Base-by-base conservation (phyloP, 1,140 invertebrate species). In the Drosophila asahinai region DNA sequence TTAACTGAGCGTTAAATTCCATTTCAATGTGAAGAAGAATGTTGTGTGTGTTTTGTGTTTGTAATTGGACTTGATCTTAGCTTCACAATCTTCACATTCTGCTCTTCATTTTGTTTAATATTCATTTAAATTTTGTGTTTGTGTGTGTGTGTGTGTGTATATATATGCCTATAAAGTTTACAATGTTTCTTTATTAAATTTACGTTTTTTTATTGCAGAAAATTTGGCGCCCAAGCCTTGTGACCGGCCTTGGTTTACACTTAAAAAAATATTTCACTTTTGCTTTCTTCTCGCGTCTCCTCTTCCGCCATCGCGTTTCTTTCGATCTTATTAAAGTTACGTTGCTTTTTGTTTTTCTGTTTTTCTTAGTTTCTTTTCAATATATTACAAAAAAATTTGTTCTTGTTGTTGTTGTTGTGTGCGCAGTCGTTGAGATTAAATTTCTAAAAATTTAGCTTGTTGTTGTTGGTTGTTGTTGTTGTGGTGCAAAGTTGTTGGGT, bases 381-480 rank as follows among this genome's bases (percentile, higher is more conserved):
- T 84, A 86, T 86, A 86, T 79, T 86, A 86, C 83, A 87, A 86
- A 86, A 86, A 86, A 87, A 86, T 83, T 87, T 86, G 83, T 86
- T 83, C 12, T 38, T 38, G 12, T 38, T 38, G 36, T 38, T 38
- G 64, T 61, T 86, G 68, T 89, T 86, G 75, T 89, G 84, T 89
- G 84, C 84, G 84, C 84, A 89, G 84, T 89, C 84, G 84, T 87
- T 87, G 84, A 87, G 84, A 73, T 90, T 84, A 72, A 73, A 73
- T 60, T 73, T 72, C 70, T 72, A 73, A 72, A 73, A 73, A 40
- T 72, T 73, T 67, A 36, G 58, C 52, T 55, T 57, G 48, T 45
- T 80, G 17, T 72, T 67, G n/a, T 42, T 77, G 58, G 7, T 67
- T 52, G 43, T 72, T 72, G 51, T 38, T 49, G 25, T 59, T 59